Evolutionary conservation across 2,113 vertebrate genomes (phyloP).

Genomic region (Jaculus jaculus): DNA sequence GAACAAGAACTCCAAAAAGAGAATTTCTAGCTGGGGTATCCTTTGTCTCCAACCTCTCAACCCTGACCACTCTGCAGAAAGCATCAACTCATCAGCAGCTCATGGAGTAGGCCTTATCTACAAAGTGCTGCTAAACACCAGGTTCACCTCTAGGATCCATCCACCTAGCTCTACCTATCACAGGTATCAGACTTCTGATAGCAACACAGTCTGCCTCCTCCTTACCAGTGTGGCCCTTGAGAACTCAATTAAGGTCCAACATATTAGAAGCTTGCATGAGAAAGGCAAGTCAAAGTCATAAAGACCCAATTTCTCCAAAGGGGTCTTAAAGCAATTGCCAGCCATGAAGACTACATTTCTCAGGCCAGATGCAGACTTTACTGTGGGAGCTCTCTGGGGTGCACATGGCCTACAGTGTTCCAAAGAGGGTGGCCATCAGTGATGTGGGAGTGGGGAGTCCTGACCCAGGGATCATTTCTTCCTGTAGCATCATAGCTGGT

Average conservation of each 20-base stretch:
- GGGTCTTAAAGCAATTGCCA: neutral
- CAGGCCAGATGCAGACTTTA: neutral
- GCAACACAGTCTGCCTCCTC: neutral
- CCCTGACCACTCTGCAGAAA: neutral
- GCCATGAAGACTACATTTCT: neutral
- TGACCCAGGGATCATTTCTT: neutral
- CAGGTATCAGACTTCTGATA: neutral
- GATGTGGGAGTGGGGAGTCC: neutral
- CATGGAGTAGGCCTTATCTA: neutral
- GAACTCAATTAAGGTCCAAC: neutral
- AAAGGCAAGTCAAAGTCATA: neutral
- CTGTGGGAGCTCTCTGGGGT: neutral
- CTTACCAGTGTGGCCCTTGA: neutral
- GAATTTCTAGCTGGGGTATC: neutral
- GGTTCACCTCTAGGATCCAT: neutral
- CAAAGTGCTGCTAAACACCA: neutral
- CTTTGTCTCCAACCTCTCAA: neutral
- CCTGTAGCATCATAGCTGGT: neutral
- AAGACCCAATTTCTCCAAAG: neutral
- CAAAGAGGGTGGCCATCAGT: neutral
- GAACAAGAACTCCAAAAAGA: constrained; percentile 34
- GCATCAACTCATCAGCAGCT: neutral
- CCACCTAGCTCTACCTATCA: neutral
- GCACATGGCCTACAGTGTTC: neutral
- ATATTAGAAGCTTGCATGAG: neutral